These are phyloP conservation scores for Henricia sp. DNA, from an alignment of 53 echinoderm and acorn worm genomes.

Conservation along the genomic window DNA sequence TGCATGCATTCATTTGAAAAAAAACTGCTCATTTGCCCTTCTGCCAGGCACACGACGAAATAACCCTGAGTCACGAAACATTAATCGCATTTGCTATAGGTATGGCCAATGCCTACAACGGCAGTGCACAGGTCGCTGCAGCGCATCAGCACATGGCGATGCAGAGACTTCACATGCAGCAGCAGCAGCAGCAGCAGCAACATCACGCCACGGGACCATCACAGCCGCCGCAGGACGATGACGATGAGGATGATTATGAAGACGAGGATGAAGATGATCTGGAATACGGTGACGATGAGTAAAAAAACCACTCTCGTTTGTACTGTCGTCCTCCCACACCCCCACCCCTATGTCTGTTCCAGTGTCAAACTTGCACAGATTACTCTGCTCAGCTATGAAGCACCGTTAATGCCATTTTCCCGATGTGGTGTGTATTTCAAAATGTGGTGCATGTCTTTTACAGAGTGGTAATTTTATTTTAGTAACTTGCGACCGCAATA, in stretches of 20 bases:
- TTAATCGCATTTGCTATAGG: too few relatives aligned
- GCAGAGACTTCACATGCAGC: constrained; percentile 45
- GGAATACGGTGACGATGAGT: constrained; percentile 64
- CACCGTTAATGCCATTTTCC: constrained; percentile 12
- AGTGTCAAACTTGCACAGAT: constrained; percentile 59
- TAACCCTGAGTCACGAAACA: too few relatives aligned
- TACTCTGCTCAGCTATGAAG: constrained; percentile 33
- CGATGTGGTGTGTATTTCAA: constrained; percentile 33
- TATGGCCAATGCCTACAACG: constrained; percentile 46
- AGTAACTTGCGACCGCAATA: too few relatives aligned
- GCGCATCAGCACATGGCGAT: constrained; percentile 52
- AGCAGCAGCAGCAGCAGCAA: constrained; percentile 48
- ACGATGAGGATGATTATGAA: constrained; percentile 53
- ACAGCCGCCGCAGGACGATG: constrained; percentile 29
- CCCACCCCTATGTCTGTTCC: constrained; percentile 11
- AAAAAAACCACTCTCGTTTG: neutral
- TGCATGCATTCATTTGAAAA: too few relatives aligned
- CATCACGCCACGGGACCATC: constrained; percentile 5
- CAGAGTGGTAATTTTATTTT: neutral
- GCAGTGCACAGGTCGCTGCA: constrained; percentile 54
- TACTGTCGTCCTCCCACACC: neutral
- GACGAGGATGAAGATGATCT: constrained; percentile 66
- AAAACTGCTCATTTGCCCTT: too few relatives aligned
- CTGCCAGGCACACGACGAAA: too few relatives aligned
- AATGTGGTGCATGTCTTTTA: neutral